A percentile compares a stretch with the other conserved stretches of the same genome.
Evolutionary conservation across 2,113 vertebrate species (phyloP).

Genomic region (Dasyurus viverrinus): DNA sequence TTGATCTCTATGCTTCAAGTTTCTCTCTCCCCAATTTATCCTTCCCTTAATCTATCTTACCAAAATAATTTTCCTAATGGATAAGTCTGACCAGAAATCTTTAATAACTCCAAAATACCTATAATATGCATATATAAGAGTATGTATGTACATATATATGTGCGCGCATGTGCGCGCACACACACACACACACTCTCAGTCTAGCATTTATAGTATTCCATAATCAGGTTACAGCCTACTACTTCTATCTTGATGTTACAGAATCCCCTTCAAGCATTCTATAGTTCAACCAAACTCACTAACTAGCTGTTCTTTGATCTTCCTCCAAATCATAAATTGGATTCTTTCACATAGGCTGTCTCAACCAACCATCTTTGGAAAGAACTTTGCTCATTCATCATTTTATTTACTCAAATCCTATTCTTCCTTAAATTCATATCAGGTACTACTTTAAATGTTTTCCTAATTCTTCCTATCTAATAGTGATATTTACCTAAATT

Average conservation of each 20-base stretch:
- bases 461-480: background rate
- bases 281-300: background rate
- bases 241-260: background rate
- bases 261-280: background rate
- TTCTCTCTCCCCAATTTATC: too few species aligned
- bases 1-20: too few species aligned
- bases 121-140: too few species aligned
- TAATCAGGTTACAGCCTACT: background rate
- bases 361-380: background rate
- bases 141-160: too few species aligned
- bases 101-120: too few species aligned
- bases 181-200: too few species aligned
- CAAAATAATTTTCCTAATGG: too few species aligned
- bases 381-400: background rate
- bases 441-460: background rate
- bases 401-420: background rate
- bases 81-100: too few species aligned
- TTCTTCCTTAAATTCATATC: background rate
- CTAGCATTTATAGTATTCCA: background rate
- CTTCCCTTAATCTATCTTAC: too few species aligned
- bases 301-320: background rate
- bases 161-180: too few species aligned
- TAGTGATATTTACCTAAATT: background rate
- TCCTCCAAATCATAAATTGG: background rate
- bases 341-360: background rate